A percentile compares a stretch with the other conserved stretches of the same genome.
These are phyloP conservation scores for Chaitophorus viminalis DNA, from an alignment of 2,888 invertebrate species.

Conservation along the genomic window DNA sequence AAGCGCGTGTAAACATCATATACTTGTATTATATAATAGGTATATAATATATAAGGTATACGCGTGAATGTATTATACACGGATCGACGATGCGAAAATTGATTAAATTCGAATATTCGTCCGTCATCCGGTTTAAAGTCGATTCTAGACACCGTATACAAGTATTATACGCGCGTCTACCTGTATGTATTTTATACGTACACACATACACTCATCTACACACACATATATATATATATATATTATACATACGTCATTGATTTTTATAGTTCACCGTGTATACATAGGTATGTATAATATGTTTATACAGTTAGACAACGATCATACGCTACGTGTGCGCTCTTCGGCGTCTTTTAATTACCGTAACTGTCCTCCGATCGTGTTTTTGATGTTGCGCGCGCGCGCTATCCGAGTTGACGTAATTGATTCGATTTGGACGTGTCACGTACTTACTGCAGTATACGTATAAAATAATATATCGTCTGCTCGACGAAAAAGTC, in stretches of 20 bases:
- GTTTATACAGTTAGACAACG: not conserved
- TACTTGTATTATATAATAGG: too few relatives aligned
- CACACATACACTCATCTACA: not conserved
- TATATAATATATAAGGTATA: too few relatives aligned
- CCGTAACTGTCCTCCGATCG: not conserved
- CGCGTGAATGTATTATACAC: too few relatives aligned
- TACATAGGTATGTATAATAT: not conserved
- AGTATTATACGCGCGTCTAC: too few relatives aligned
- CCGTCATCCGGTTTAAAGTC: not conserved
- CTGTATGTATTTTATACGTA: too few relatives aligned
- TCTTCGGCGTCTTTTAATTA: not conserved
- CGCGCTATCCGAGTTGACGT: not conserved
- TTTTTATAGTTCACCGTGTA: not conserved
- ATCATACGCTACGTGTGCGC: not conserved
- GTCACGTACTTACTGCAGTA: not conserved
- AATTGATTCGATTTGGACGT: conserved; percentile 9
- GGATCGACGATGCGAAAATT: not conserved
- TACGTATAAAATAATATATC: not conserved
- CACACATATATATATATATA: not conserved
- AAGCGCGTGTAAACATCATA: not conserved
- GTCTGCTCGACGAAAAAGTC: not conserved
- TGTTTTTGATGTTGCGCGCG: not conserved
- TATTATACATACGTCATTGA: not conserved
- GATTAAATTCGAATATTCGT: not conserved
- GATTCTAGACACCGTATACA: too few relatives aligned